Base-by-base conservation (phyloP, 2,797 vertebrate genomes). In the Pseudotriccus pelzelni region DNA sequence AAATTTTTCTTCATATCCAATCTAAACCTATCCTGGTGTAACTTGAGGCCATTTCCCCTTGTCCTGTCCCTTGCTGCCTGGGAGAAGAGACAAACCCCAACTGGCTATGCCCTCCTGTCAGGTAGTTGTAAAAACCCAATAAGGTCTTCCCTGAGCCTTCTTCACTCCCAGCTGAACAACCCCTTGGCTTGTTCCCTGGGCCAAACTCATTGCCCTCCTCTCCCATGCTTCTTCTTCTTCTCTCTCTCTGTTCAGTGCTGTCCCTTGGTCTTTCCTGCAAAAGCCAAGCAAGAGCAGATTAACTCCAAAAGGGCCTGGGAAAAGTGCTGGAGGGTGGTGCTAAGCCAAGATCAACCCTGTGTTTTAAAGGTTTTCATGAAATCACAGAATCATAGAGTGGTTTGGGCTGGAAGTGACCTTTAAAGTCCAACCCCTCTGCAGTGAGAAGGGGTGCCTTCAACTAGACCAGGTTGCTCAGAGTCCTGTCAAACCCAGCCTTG, bases 61-160 rank as follows among this genome's bases (percentile, higher is more conserved):
- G 18, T 52, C n/a, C 21, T 43, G 37, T 46, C 44, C 4, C 52
- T 23, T 23, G 7, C 15, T 15, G 5, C 6, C 22, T 3, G 5
- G 30, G 52, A 53, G 34, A 6, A 41, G 22, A 66, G 8, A 22
- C 46, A 0, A 0, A 18, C 1, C 15, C 7, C 39, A 39, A 10
- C 25, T 27, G 39, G 14, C 30, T 59, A 8, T 12, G 1, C 5
- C 25, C 9, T 66, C 50, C 34, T 53, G 7, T 21, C 59, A 47
- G 22, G 39, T 34, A 36, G 30, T 3, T 27, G 12, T 32, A 13
- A 10, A 36, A 12, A 36, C 12, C 12, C 22, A 34, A 14, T 32
- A 34, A 46, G 8, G 8, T 59, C 0, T 21, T 20, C 3, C 18
- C 30, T 16, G n/a, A 72, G 25, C 12, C 44, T 72, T 25, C 21